Evolutionary conservation across 2,888 invertebrate species (phyloP).

Genomic region (Drosophila eohydei): DNA sequence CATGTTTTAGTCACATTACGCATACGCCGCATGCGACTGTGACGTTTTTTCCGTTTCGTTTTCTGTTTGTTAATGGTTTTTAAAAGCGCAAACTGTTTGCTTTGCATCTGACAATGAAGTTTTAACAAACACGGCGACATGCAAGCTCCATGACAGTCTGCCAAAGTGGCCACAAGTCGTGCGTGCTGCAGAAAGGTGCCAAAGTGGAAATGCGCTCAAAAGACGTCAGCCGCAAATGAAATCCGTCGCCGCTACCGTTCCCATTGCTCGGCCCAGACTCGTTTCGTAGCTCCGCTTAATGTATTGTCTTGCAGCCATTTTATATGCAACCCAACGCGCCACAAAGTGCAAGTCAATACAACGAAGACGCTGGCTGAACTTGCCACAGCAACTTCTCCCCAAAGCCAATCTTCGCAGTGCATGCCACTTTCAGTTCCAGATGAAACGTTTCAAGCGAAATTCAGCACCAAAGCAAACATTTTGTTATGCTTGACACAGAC

Average conservation of each 20-base stretch:
- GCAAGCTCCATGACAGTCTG: conserved; percentile 37
- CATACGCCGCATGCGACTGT: conserved; percentile 49
- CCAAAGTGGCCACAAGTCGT: conserved; percentile 56
- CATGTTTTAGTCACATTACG: conserved; percentile 49
- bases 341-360: conserved; percentile 76
- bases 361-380: conserved; percentile 25
- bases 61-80: conserved; percentile 33
- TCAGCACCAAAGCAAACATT: conserved; percentile 51
- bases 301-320: conserved; percentile 63
- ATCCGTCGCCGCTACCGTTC: conserved; percentile 31
- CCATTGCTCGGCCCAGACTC: conserved; percentile 13
- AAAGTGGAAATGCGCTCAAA: conserved; percentile 46
- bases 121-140: conserved; percentile 19
- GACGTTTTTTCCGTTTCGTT: not conserved
- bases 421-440: conserved; percentile 42
- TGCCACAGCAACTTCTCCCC: conserved; percentile 43
- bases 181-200: conserved; percentile 51
- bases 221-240: conserved; percentile 59
- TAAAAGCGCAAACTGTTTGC: conserved; percentile 32
- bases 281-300: conserved; percentile 17
- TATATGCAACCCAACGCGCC: conserved; percentile 61
- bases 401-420: conserved; percentile 57
- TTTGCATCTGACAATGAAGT: conserved; percentile 35
- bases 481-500: conserved; percentile 23
- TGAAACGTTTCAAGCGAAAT: conserved; percentile 38